Percentiles rank a stretch among this genome's conserved stretches.
phyloP scores from a whole-genome alignment of 2,888 invertebrate genomes.

The Hyalella azteca region DNA sequence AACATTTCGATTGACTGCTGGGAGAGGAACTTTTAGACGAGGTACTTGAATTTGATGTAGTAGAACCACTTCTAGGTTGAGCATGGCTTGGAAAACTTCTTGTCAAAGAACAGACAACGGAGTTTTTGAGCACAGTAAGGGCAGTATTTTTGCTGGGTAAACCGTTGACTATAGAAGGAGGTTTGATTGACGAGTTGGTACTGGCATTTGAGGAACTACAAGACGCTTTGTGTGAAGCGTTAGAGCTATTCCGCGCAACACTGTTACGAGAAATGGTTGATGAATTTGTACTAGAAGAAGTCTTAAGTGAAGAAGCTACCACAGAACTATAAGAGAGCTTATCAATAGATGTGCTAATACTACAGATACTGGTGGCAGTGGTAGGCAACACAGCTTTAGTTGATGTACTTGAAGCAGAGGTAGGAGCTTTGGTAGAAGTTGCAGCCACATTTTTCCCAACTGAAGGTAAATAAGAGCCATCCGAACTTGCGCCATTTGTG shows the following conservation, averaged over 20 bases:
- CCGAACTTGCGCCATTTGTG: background rate
- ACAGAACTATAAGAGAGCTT: conserved; percentile 22
- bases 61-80: background rate
- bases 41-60: background rate
- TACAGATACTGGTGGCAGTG: background rate
- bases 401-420: background rate
- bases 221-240: background rate
- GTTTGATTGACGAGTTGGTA: conserved; percentile 5
- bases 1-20: background rate
- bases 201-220: background rate
- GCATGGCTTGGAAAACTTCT: background rate
- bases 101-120: background rate
- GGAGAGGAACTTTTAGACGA: background rate
- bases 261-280: background rate
- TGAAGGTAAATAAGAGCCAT: background rate
- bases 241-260: background rate
- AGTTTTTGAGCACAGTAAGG: background rate
- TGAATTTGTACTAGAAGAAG: background rate
- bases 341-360: background rate
- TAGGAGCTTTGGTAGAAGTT: background rate
- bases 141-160: background rate
- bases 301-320: conserved; percentile 7
- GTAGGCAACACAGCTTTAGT: background rate
- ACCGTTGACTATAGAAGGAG: background rate
- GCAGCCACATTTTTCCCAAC: background rate